Evolutionary conservation across 2,888 invertebrate genomes (phyloP), one percentile per base, ranked within the genome.

Genomic region (Argyresthia goedartella): DNA sequence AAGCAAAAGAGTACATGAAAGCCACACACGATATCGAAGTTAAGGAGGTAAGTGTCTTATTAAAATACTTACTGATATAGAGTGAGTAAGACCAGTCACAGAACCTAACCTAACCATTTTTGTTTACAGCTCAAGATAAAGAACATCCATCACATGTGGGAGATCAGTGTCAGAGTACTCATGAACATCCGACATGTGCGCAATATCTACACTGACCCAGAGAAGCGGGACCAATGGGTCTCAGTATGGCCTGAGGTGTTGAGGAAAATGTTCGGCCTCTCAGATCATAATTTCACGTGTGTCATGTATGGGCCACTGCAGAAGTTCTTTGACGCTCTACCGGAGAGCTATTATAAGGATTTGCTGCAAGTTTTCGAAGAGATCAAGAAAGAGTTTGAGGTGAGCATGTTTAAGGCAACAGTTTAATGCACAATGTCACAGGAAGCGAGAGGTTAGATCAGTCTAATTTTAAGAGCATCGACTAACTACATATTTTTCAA

Each of bases 211-310:
- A 89, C 90, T 25, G 88, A 90, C 56, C 88, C 89, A n/a, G 88
- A 90, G 53, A 86, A 90, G 64, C 86, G 89, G 1, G 86, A 91
- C 62, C 80, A 89, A 54, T 89, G 89, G 66, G 81, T 88, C 51
- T 90, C 90, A 8, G 85, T 90, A 1, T 88, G 89, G 76, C 84
- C 88, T 1, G 91, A 92, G 72, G 75, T 94, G 0, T 65, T 93
- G 0, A 92, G 91, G 64, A 91, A 88, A 61, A 52, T 91, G 14
- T 72, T 89, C 2, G 88, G 90, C n/a, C 63, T 82, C 52, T 93
- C 94, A 0, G 76, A 89, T 8, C 90, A 92, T 62, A 92, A 90
- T n/a, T 79, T 92, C 15, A 88, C 91, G 0, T 89, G 91, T 33
- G 86, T 93, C 0, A 67, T 79, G 1, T 90, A 92, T 50, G 92